phyloP scores from a whole-genome alignment of 2,113 vertebrate genomes.

The Oncorhynchus gorbuscha region DNA sequence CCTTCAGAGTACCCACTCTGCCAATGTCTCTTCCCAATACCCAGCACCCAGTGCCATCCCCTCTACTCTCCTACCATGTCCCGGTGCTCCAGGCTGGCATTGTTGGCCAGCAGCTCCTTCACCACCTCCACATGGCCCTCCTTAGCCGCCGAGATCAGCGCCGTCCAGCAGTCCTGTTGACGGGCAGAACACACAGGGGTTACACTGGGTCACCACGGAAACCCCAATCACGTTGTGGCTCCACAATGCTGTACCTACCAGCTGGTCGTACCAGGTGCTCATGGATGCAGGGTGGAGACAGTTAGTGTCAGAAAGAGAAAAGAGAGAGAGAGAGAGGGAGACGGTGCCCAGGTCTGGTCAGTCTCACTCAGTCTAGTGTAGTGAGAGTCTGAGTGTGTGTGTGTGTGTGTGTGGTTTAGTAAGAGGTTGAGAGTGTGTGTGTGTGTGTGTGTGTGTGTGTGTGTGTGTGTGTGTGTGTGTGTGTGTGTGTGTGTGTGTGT shows the following conservation, averaged over 20 bases:
- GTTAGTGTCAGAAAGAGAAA: background rate
- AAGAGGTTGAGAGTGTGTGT: background rate
- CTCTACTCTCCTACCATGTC: conserved; percentile 83
- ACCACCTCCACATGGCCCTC: conserved; percentile 89
- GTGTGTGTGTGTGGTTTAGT: conserved; percentile 10
- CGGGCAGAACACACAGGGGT: conserved; percentile 12
- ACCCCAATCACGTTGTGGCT: conserved; percentile 16
- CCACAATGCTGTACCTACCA: conserved; percentile 58
- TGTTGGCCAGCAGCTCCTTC: conserved; percentile 83
- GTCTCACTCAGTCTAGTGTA: background rate
- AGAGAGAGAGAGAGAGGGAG: background rate
- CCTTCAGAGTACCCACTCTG: background rate
- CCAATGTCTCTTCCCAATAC: no score
- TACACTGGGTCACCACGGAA: conserved; percentile 3
- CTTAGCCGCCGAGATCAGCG: conserved; percentile 93
- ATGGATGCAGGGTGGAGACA: conserved; percentile 52
- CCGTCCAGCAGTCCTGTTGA: conserved; percentile 94
- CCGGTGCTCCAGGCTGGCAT: conserved; percentile 88
- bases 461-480: background rate
- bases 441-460: background rate
- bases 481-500: conserved; percentile 13
- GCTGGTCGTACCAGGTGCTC: conserved; percentile 72
- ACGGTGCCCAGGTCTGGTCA: conserved; percentile 12
- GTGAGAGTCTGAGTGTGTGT: conserved; percentile 29
- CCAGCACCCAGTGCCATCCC: background rate